Conservation (phyloP, 2,888 invertebrate species). For the Panzeria rudis region DNA sequence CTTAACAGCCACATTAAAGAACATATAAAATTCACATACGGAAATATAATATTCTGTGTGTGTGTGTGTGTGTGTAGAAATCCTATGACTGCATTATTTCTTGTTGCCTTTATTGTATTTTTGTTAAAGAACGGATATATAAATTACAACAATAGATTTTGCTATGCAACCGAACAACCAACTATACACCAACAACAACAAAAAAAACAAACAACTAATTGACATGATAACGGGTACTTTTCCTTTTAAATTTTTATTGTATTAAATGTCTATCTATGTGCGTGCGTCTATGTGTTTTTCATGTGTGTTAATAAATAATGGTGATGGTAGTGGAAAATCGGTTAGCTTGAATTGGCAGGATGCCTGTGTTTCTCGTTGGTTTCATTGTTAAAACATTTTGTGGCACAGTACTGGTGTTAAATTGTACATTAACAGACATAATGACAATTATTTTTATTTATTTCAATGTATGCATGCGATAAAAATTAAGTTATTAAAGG, state of each 20-base stretch:
- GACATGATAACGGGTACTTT: constrained; percentile 50
- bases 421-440: constrained; percentile 18
- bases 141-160: constrained; percentile 34
- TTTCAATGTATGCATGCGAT: neutral
- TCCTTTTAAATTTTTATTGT: constrained; percentile 7
- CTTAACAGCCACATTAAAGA: too few species aligned
- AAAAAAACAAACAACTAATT: constrained; percentile 31
- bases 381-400: constrained; percentile 18
- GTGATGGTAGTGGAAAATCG: neutral
- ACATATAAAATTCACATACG: too few species aligned
- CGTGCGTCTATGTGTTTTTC: neutral
- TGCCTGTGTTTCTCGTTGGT: constrained; percentile 10
- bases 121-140: constrained; percentile 27
- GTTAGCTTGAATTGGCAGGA: neutral
- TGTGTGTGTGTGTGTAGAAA: neutral
- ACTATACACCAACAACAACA: neutral
- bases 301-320: constrained; percentile 10
- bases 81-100: neutral
- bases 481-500: neutral
- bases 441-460: constrained; percentile 18
- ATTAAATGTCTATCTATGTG: neutral
- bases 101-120: neutral
- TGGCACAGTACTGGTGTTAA: constrained; percentile 17
- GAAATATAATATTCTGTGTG: neutral
- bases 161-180: constrained; percentile 5